Evolutionary conservation across 2,113 vertebrate genomes (phyloP).

Genomic region (Pseudorhombus dupliciocellatus): DNA sequence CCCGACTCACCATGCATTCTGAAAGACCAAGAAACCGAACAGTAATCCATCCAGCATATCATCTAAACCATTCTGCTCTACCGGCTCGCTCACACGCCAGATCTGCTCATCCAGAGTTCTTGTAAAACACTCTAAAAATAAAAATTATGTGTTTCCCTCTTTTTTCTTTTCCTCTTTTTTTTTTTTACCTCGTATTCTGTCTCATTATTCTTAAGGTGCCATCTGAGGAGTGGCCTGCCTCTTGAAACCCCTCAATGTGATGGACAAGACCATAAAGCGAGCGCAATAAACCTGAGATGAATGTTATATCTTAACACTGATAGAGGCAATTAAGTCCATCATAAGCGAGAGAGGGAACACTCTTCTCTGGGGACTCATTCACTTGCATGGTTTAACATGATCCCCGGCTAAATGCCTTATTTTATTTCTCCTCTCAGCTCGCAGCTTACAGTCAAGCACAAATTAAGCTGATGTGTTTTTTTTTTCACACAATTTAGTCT

Average conservation of each 20-base stretch:
- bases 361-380: slow-evolving; percentile 74
- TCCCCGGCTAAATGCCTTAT: slow-evolving; percentile 70
- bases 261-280: slow-evolving; percentile 71
- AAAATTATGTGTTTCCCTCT: slow-evolving; percentile 7
- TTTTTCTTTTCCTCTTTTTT: neutral
- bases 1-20: slow-evolving; percentile 51
- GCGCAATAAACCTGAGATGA: slow-evolving; percentile 77
- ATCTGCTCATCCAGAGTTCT: slow-evolving; percentile 26
- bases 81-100: slow-evolving; percentile 20
- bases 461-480: slow-evolving; percentile 58
- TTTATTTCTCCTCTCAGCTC: slow-evolving; percentile 68
- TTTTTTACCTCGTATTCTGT: slow-evolving; percentile 45
- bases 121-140: slow-evolving; percentile 36
- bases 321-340: slow-evolving; percentile 80
- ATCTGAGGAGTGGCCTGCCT: slow-evolving; percentile 60
- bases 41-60: slow-evolving; percentile 56
- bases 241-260: slow-evolving; percentile 65
- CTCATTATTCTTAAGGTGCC: slow-evolving; percentile 65
- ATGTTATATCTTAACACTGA: slow-evolving; percentile 75
- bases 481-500: slow-evolving; percentile 54
- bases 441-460: slow-evolving; percentile 61
- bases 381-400: slow-evolving; percentile 75
- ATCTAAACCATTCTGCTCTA: slow-evolving; percentile 49
- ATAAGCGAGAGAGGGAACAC: slow-evolving; percentile 63
- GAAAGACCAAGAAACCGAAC: slow-evolving; percentile 59